phyloP scores from a whole-genome alignment of 1,140 invertebrate species.

The Vanessa tameamea region DNA sequence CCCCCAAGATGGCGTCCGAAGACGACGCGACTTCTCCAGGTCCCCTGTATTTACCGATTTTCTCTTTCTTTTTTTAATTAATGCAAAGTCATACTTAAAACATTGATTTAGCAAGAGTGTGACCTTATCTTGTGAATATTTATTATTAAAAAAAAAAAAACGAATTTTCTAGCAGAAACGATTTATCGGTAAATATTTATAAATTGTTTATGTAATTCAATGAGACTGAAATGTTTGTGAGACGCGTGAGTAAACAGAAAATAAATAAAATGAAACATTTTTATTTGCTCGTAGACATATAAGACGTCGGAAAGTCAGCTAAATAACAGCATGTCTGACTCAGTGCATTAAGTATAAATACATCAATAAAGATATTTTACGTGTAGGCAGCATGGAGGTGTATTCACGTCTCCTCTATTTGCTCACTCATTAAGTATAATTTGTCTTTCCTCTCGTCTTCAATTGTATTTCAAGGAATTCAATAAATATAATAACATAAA shows the following conservation, averaged over 20 bases:
- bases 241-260: slow-evolving; percentile 1
- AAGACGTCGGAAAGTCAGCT: slow-evolving; percentile 22
- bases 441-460: slow-evolving; percentile 39
- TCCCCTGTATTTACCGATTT: slow-evolving; percentile 57
- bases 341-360: slow-evolving; percentile 42
- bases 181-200: neutral
- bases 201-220: neutral
- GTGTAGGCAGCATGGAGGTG: slow-evolving; percentile 42
- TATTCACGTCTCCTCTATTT: slow-evolving; percentile 33
- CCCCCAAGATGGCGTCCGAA: slow-evolving; percentile 72
- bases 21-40: slow-evolving; percentile 68
- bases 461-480: slow-evolving; percentile 37
- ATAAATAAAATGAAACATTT: slow-evolving; percentile 2
- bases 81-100: neutral
- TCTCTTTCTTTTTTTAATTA: slow-evolving; percentile 22
- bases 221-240: slow-evolving; percentile 1
- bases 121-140: neutral
- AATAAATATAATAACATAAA: slow-evolving; percentile 40
- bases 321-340: slow-evolving; percentile 31
- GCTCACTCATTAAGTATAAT: slow-evolving; percentile 35
- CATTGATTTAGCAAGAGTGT: neutral
- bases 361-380: slow-evolving; percentile 40
- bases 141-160: neutral
- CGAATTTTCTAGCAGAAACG: too few species aligned
- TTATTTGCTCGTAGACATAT: neutral